Evolutionary conservation across 2,113 vertebrate species (phyloP).

Genomic region (Struthidea cinerea): DNA sequence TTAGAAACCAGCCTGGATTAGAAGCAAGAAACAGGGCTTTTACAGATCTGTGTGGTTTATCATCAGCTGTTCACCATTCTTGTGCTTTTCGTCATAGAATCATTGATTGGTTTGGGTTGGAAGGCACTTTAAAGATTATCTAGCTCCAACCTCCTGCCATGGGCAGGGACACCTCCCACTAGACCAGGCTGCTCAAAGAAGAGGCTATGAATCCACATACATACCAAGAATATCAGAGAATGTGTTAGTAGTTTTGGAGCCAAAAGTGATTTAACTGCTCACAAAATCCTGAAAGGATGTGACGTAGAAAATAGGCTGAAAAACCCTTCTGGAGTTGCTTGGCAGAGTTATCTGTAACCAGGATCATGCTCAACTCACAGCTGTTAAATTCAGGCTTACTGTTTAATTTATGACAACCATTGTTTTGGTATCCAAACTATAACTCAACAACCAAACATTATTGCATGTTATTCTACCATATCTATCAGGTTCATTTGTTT

Average conservation of each 20-base stretch:
- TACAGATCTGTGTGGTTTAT: neutral
- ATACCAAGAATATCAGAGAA: neutral
- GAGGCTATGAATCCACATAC: neutral
- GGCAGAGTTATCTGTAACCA: neutral
- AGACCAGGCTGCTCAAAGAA: neutral
- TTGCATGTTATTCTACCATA: neutral
- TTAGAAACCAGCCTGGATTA: neutral
- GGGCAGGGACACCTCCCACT: neutral
- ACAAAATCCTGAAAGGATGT: neutral
- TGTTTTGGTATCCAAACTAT: neutral
- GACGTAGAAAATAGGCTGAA: neutral
- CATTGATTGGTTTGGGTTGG: neutral
- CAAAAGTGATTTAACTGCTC: neutral
- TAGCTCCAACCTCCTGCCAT: neutral
- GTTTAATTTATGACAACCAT: neutral
- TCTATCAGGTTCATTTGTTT: slow-evolving; percentile 56
- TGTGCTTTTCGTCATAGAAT: neutral
- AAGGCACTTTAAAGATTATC: neutral
- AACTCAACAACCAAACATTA: neutral
- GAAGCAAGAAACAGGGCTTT: neutral
- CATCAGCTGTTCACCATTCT: neutral
- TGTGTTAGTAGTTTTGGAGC: neutral
- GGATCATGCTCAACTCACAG: neutral
- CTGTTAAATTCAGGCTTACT: neutral
- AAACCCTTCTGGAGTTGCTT: neutral